Base-by-base conservation (phyloP, 2,888 invertebrate species). In the Cheiracanthium punctorium region DNA sequence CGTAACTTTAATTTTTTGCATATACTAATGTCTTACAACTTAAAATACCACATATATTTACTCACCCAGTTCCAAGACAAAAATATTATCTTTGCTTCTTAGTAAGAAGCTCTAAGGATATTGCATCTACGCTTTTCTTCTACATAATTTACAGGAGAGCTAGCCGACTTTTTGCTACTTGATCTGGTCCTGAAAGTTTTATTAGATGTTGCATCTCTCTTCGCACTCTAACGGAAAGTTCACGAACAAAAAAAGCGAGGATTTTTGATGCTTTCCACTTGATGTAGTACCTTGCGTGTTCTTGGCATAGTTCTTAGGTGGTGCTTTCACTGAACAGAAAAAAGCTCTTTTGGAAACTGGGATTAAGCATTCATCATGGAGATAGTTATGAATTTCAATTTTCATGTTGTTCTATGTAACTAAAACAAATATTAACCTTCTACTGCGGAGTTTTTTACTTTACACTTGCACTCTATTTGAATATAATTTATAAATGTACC, bases 121-220 rank as follows among this genome's bases (percentile, higher is more conserved):
- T 58, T 69, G 29, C 71, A 28, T 29, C 71, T 37, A 41, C 43
- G n/a, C 29, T 58, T n/a, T 33, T 30, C 67, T 41, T 20, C 28
- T 70, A 82, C 43, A 75, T 82, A 82, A 82, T 82, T 82, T 82
- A 71, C 76, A 74, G 64, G 1, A 43, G 71, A 82, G 64, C 32
- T 43, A 48, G 28, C 73, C 64, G 52, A 75, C 67, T 82, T 67
- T 71, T 37, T 74, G 28, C 43, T 43, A 32, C 41, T 67, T 67
- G 73, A 76, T 76, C 69, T 70, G 52, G 58, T 70, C 70, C 33
- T 81, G 82, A 82, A 82, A 76, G 30, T 76, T 82, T 82, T 82
- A 82, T 82, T 58, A 82, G 76, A 32, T 29, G 12, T 2, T 58
- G 58, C 7, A 24, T 58, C 58, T 58, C n/a, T 24, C 24, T 58